A percentile compares a stretch with the other conserved stretches of the same genome.
Evolutionary conservation across 2,113 vertebrate genomes (phyloP).

Genomic region (Stigmatopora argus): DNA sequence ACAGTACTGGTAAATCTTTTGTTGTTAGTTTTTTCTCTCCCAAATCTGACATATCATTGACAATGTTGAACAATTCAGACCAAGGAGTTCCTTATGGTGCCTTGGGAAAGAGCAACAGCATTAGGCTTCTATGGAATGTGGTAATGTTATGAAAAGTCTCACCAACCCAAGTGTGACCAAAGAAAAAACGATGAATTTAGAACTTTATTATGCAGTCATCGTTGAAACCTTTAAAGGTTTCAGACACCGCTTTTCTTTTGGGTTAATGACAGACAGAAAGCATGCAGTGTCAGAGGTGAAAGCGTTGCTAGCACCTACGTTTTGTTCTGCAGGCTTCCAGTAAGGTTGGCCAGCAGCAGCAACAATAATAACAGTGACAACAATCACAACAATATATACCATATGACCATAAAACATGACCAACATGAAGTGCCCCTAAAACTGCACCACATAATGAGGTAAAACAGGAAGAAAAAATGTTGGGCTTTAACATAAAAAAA

Average conservation of each 20-base stretch:
- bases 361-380: slow-evolving; percentile 55
- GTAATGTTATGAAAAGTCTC: slow-evolving; percentile 6
- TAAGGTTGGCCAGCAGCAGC: slow-evolving; percentile 67
- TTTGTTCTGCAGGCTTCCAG: slow-evolving; percentile 74
- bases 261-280: slow-evolving; percentile 35
- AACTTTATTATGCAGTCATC: neutral
- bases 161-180: slow-evolving; percentile 7
- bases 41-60: neutral
- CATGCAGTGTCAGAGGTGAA: slow-evolving; percentile 58
- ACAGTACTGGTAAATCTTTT: neutral
- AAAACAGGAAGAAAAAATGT: slow-evolving; percentile 18
- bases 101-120: neutral
- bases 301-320: slow-evolving; percentile 69
- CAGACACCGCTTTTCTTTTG: slow-evolving; percentile 27
- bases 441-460: slow-evolving; percentile 18
- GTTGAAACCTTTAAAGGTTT: slow-evolving; percentile 3
- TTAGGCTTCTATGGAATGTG: slow-evolving; percentile 2
- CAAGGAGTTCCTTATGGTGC: slow-evolving; percentile 16
- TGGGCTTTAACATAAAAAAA: slow-evolving; percentile 6
- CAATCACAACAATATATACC: slow-evolving; percentile 61
- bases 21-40: neutral
- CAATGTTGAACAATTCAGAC: slow-evolving; percentile 11
- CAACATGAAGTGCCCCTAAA: slow-evolving; percentile 29
- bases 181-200: slow-evolving; percentile 4
- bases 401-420: slow-evolving; percentile 53